Evolutionary conservation across 2,888 invertebrate genomes (phyloP), one percentile per base, ranked within the genome.

Genomic region (Acanthosepion esculentum): DNA sequence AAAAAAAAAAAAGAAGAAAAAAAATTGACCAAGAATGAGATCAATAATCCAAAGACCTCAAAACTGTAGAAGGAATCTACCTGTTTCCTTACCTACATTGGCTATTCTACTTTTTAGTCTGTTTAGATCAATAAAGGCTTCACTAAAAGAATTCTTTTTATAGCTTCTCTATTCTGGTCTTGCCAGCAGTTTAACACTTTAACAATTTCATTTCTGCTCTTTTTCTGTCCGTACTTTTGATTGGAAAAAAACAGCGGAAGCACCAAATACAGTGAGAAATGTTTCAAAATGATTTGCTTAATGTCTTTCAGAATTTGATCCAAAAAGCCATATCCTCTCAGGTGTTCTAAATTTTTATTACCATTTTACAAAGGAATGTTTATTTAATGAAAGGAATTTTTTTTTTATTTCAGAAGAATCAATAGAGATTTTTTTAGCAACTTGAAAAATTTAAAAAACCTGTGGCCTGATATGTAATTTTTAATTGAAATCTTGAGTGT

Each of bases 81-180:
- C 78, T 78, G n/a, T 78, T 78, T 78, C n/a, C 55, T 55, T 55
- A 55, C 55, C 5, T 55, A 55, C n/a, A 15, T 10, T n/a, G 78
- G 5, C 33, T 78, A n/a, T 33, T 78, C 78, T n/a, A 78, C 78
- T 78, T 78, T 78, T 78, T n/a, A 18, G n/a, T 78, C n/a, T 12
- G 29, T n/a, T 78, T 78, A n/a, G 78, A 78, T 78, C 78, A 78
- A 78, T 78, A 78, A 78, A 78, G n/a, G 78, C 78, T 78, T 78
- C 78, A 78, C 78, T 78, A 33, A 33, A 78, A 78, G 78, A 78
- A 78, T 78, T 78, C 78, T 78, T 78, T 78, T 78, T 78, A 78
- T 78, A n/a, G 78, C 78, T 78, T 78, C n/a, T 78, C 78, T 78
- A 78, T 78, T 78, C n/a, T 78, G 78, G 78, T 78, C 78, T 78